Evolutionary conservation across 1,140 invertebrate genomes (phyloP), one percentile per base, ranked within the genome.

Genomic region (Penaeus chinensis): DNA sequence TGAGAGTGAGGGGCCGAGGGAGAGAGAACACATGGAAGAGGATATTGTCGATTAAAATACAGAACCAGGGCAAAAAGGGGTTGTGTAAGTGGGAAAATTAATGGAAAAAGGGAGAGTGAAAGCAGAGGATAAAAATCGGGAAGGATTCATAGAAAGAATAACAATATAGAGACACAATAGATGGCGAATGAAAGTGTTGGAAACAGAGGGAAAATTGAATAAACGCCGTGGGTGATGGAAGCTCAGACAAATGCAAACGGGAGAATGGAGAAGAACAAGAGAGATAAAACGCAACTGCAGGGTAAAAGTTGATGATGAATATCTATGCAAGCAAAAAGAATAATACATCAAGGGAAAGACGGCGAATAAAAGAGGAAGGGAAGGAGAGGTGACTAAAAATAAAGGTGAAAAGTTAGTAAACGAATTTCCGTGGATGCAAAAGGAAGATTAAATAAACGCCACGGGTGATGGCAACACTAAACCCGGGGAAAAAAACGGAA

Each of bases 101-200:
- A 82, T 82, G 78, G 85, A 82, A 87, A 87, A 82, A 87, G 85
- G 79, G 79, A 82, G 66, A 82, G 79, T 74, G 85, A 87, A 76
- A 87, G 85, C n/a, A 74, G 66, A 69, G 78, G 20, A 42, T 60
- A 71, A 66, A 83, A 65, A 79, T 66, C 66, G 66, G 79, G 74
- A 66, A 32, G 82, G 79, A 81, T 79, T 81, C 61, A 82, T 66
- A 84, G 76, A 87, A 82, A 87, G 79, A 82, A 87, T 82, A 81
- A 87, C 78, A 82, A 87, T 82, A 87, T 71, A 87, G 79, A 82
- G 79, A 87, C 78, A 82, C 85, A 87, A 87, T 87, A 87, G 85
- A 87, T 82, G 85, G 85, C 85, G 85, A 87, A 87, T 87, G 85
- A 87, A 87, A 87, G 65, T 32, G 80, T 66, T 71, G 79, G 78